Evolutionary conservation across 2,797 vertebrate genomes (phyloP).

Genomic region (Rhinatrema bivittatum): DNA sequence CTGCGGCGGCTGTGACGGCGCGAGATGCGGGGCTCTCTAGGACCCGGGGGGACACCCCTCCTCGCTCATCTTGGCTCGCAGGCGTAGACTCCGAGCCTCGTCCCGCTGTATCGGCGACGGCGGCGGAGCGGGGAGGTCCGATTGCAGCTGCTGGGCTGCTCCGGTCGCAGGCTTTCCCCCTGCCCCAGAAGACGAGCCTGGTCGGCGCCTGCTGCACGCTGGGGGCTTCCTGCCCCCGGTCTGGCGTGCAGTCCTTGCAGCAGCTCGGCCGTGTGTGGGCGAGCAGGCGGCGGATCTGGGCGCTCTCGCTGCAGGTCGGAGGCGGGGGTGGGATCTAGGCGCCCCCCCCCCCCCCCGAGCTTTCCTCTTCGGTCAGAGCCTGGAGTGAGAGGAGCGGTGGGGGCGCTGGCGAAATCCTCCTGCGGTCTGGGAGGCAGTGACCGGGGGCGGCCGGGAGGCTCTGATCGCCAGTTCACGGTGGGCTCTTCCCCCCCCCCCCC

Average conservation of each 20-base stretch:
- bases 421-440: background rate
- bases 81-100: too few relatives aligned
- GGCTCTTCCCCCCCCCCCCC: too few relatives aligned
- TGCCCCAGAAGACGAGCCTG: background rate
- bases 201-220: background rate
- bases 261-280: background rate
- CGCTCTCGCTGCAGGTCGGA: too few relatives aligned
- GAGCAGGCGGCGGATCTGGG: background rate
- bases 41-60: background rate
- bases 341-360: background rate
- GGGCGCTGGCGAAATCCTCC: background rate
- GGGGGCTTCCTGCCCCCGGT: too few relatives aligned
- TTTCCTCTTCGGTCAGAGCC: conserved; percentile 2
- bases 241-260: background rate
- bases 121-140: background rate
- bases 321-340: too few relatives aligned
- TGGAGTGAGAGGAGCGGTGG: background rate
- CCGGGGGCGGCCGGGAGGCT: too few relatives aligned
- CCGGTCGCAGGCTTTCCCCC: too few relatives aligned
- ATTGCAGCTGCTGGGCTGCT: background rate
- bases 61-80: background rate
- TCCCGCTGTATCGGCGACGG: background rate
- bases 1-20: too few relatives aligned
- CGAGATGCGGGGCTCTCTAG: background rate
- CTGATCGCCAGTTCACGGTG: too few relatives aligned